Evolutionary conservation across 2,888 invertebrate species (phyloP), one percentile per base, ranked within the genome.

Genomic region (Neoaliturus tenellus): DNA sequence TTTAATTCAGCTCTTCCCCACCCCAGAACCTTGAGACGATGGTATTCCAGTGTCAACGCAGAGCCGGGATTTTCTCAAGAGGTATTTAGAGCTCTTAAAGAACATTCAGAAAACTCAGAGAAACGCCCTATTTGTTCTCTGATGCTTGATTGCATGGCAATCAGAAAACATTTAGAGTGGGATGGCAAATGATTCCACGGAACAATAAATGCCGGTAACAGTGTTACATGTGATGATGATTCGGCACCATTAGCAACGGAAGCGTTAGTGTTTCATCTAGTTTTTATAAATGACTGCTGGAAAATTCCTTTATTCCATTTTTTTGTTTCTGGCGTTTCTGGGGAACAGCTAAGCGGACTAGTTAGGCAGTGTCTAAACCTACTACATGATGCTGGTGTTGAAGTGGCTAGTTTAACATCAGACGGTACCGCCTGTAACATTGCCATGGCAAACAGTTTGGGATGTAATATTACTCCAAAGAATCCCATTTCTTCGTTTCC

Each of bases 371-470:
- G 82, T 75, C 67, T 82, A 17, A 23, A 31, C 10, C 82, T 84
- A 25, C 67, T 84, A 28, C 73, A 82, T 73, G 44, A 82, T 55
- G 31, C 84, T 35, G 82, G 62, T 33, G 75, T 82, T 12, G 48
- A 51, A 82, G 75, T 84, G 20, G 48, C 51, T 58, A 82, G 82
- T 78, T 48, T 84, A 67, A 84, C 84, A 4, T 84, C 35, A 31
- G 84, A 84, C 80, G 84, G 84, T n/a, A 33, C 62, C 17, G 17
- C 62, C 31, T 80, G 82, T 35, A 82, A 82, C 82, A 25, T 75
- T 62, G 35, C 73, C 17, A 84, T 84, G 84, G 82, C 82, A n/a
- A 51, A 81, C 41, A 39, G 78, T 48, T 75, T 82, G 55, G 84
- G 84, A 8, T 81, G 81, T 80, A 48, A 23, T 51, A 44, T 81